Percentiles rank a stretch among this genome's conserved stretches.
Conservation (phyloP, 2,113 vertebrate species). For the Fukomys damarensis region DNA sequence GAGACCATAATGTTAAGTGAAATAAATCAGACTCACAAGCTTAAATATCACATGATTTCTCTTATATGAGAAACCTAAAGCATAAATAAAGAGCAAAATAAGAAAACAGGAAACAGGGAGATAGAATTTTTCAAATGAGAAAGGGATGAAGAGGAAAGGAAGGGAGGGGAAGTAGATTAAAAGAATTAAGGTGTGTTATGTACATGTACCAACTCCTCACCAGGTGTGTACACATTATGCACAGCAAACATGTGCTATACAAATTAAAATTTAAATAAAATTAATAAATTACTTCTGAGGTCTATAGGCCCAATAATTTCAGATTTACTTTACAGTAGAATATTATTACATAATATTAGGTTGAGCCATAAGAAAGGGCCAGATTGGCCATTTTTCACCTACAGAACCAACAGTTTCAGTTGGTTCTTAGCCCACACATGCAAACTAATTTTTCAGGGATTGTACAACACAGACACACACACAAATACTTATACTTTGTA, state of each 20-base stretch:
- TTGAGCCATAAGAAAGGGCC: not conserved
- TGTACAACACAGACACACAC: not conserved
- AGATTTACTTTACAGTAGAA: not conserved
- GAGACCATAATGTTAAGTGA: not conserved
- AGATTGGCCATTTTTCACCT: not conserved
- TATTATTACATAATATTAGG: not conserved
- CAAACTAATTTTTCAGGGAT: not conserved
- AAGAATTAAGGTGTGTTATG: not conserved
- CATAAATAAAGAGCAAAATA: not conserved
- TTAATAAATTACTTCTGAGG: not conserved
- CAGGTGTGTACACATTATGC: not conserved
- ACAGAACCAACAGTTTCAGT: not conserved
- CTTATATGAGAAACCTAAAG: not conserved
- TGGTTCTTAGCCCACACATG: not conserved
- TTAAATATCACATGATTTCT: not conserved
- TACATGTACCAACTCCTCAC: not conserved
- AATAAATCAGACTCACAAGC: not conserved
- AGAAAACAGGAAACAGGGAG: not conserved
- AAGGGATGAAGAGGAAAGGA: not conserved
- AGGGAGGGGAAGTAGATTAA: not conserved
- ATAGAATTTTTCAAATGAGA: not conserved
- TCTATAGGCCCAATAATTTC: not conserved
- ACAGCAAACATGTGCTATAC: too few relatives aligned
- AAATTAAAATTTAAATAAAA: conserved; percentile 24
- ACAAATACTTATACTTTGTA: conserved; percentile 1